These are phyloP conservation scores for Lapara coniferarum DNA, from an alignment of 2,888 invertebrate genomes.

Conservation along the genomic window DNA sequence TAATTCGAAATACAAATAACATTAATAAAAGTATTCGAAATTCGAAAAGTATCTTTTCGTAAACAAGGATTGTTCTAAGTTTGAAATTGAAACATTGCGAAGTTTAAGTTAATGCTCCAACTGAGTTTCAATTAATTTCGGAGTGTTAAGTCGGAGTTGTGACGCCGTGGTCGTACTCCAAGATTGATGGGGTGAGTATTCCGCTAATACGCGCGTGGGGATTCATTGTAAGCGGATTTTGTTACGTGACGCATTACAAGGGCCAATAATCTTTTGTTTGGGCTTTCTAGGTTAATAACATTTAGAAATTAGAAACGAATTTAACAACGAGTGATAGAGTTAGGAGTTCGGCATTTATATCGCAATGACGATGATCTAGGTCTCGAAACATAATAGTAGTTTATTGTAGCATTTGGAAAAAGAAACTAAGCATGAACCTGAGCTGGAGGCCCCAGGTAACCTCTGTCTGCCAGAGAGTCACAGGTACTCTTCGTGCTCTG, in stretches of 20 bases:
- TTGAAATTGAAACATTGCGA: slow-evolving; percentile 14
- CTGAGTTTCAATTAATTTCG: slow-evolving; percentile 33
- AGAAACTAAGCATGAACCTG: too few relatives aligned
- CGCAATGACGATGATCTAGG: too few relatives aligned
- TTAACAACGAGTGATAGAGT: too few relatives aligned
- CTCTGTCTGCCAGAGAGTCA: too few relatives aligned
- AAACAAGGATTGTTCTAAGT: slow-evolving; percentile 21
- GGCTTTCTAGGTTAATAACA: neutral
- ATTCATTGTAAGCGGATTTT: neutral
- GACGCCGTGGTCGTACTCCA: slow-evolving; percentile 33
- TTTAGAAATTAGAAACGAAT: too few relatives aligned
- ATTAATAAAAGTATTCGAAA: slow-evolving; percentile 1
- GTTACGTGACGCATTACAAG: too few relatives aligned
- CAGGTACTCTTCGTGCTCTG: too few relatives aligned
- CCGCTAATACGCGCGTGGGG: neutral
- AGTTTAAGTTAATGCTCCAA: slow-evolving; percentile 1
- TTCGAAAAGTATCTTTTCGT: neutral
- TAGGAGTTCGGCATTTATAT: too few relatives aligned
- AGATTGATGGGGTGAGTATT: slow-evolving; percentile 35
- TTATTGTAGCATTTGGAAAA: too few relatives aligned
- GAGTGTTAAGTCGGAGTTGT: slow-evolving; percentile 31
- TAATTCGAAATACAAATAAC: slow-evolving; percentile 15
- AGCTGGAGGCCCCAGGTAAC: too few relatives aligned
- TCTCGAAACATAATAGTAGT: too few relatives aligned
- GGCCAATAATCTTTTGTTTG: neutral